phyloP scores from a whole-genome alignment of 2,888 invertebrate species.

The Beris chalybata region DNA sequence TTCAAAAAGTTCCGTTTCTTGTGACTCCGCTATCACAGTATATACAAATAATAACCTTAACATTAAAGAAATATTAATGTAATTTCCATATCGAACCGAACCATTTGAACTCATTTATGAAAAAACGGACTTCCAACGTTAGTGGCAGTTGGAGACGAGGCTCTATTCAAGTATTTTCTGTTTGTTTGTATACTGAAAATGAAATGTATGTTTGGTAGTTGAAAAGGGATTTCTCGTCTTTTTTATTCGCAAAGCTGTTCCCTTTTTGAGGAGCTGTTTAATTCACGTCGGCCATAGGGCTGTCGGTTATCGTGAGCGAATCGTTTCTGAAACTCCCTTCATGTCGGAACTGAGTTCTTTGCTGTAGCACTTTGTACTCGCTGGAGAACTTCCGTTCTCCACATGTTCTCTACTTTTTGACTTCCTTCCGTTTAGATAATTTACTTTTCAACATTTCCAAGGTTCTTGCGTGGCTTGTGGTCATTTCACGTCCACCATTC shows the following conservation, averaged over 20 bases:
- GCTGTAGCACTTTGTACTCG: slow-evolving; percentile 26
- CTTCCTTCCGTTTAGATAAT: slow-evolving; percentile 29
- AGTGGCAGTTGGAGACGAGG: too few species aligned
- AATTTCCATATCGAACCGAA: too few species aligned
- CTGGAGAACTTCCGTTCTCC: slow-evolving; percentile 21
- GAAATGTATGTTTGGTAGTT: too few species aligned
- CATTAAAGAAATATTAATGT: too few species aligned
- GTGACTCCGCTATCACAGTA: too few species aligned
- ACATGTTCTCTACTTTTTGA: slow-evolving; percentile 28
- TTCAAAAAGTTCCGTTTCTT: too few species aligned
- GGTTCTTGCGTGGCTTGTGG: slow-evolving; percentile 27
- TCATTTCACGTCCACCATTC: slow-evolving; percentile 12
- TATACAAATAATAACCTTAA: too few species aligned
- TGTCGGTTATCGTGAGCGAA: slow-evolving; percentile 19
- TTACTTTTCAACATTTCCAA: slow-evolving; percentile 27
- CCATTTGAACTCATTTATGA: too few species aligned
- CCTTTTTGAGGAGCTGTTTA: slow-evolving; percentile 4
- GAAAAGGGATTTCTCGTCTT: too few species aligned
- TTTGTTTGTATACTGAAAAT: too few species aligned
- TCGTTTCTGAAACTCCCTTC: slow-evolving; percentile 4
- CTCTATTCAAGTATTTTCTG: too few species aligned
- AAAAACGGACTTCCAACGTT: too few species aligned
- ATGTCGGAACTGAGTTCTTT: slow-evolving; percentile 16
- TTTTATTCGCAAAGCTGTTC: background rate
- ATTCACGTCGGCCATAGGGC: slow-evolving; percentile 18